These are phyloP conservation scores for Crioceris asparagi DNA, from an alignment of 2,888 invertebrate genomes.

Conservation along the genomic window DNA sequence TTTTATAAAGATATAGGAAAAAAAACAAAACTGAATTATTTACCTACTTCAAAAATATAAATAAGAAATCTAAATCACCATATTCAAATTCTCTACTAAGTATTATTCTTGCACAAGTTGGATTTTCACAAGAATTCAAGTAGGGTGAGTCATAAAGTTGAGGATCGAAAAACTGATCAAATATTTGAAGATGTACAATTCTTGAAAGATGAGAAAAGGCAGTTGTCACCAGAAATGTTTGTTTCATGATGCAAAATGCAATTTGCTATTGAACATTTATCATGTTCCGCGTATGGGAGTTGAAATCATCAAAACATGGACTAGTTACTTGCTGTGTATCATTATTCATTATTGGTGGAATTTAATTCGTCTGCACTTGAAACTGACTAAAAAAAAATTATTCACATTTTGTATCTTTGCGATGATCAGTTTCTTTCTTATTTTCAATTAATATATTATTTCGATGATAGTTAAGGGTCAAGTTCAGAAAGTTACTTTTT, in stretches of 20 bases:
- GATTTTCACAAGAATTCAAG: neutral
- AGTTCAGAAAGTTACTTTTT: neutral
- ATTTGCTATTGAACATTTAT: neutral
- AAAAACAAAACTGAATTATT: slow-evolving; percentile 4
- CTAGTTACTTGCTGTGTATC: too few species aligned
- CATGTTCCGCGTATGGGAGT: neutral
- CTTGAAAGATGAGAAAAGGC: slow-evolving; percentile 3
- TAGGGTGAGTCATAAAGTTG: slow-evolving; percentile 3
- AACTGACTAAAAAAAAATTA: too few species aligned
- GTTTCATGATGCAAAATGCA: slow-evolving; percentile 1
- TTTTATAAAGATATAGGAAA: neutral
- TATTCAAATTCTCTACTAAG: slow-evolving; percentile 1
- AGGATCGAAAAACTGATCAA: neutral
- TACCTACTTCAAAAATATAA: slow-evolving; percentile 3
- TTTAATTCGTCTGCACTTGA: too few species aligned
- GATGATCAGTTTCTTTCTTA: neutral
- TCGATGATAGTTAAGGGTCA: neutral
- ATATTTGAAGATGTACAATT: slow-evolving; percentile 3
- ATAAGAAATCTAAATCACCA: slow-evolving; percentile 3
- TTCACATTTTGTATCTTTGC: too few species aligned
- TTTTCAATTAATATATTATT: neutral
- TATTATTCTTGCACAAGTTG: neutral
- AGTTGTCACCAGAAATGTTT: slow-evolving; percentile 4
- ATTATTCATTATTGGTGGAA: too few species aligned
- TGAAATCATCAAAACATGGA: too few species aligned